Evolutionary conservation across 2,888 invertebrate genomes (phyloP), one percentile per base, ranked within the genome.

Genomic region (Harpalus rubripes): DNA sequence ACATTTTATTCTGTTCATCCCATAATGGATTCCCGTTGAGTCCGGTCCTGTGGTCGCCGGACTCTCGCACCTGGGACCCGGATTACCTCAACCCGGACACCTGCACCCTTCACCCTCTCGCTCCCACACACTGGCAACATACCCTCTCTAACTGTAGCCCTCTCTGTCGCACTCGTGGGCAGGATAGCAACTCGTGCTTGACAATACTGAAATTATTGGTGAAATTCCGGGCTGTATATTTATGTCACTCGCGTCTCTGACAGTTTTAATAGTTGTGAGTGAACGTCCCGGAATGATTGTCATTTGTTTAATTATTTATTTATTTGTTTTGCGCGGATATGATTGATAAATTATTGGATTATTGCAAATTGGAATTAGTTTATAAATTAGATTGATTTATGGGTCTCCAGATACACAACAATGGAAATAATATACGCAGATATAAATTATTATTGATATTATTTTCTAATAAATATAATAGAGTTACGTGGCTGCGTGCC

Each of bases 41-140:
- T 52, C 81, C 65, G 12, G 22, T 7, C 32, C 65, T 65, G 68
- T 15, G 15, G n/a, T 65, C 26, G 72, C 63, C 41, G 81, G 63
- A 65, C 65, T n/a, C 44, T 44, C 41, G 44, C 81, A 81, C 81
- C 81, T 81, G 81, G 68, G 68, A 22, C 81, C 81, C 81, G 81
- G 81, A 81, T 81, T 81, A 81, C 81, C 81, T 81, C 81, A 81
- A 81, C 65, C 41, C 15, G 65, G 32, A 44, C 81, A 81, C 81
- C 81, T 81, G 81, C 68, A 65, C 22, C 81, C 81, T 68, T 26
- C 39, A 0, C 72, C 44, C 39, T 72, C 72, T 72, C 72, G 3
- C 39, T 41, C 44, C 39, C 8, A 8, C 63, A 22, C 63, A 63
- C 63, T 59, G 12, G 16, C 15, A 7, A 15, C 15, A 59, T 59